Conservation (phyloP, 2,113 vertebrate genomes). For the Gulo gulo region DNA sequence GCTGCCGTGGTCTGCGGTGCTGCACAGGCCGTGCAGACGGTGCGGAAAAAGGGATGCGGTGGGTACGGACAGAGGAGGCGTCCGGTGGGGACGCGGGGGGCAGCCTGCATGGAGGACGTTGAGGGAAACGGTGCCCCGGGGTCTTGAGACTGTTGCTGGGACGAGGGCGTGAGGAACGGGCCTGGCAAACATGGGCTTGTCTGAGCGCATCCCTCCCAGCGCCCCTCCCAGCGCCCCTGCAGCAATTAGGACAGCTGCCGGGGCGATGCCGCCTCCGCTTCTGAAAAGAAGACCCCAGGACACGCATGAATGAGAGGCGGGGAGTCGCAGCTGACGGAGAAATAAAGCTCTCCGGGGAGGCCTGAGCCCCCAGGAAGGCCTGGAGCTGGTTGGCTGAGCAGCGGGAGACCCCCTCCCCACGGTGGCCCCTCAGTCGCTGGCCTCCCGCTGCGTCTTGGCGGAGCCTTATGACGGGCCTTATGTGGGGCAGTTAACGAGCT, state of each 20-base stretch:
- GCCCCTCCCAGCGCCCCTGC: too few species aligned
- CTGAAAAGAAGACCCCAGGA: constrained; percentile 68
- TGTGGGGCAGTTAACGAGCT: constrained; percentile 54
- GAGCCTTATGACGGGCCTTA: neutral
- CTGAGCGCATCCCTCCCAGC: constrained; percentile 15
- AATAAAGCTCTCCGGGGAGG: constrained; percentile 44
- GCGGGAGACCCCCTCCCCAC: neutral
- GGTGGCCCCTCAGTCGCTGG: neutral
- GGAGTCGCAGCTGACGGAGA: constrained; percentile 38
- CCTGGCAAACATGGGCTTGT: constrained; percentile 57
- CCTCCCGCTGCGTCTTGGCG: neutral
- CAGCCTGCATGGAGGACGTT: neutral
- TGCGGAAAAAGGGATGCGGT: neutral
- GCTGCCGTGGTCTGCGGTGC: neutral
- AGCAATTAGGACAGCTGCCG: constrained; percentile 56
- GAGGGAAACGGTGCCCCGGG: neutral
- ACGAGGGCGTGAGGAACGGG: neutral
- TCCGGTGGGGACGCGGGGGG: neutral
- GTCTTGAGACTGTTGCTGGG: constrained; percentile 2
- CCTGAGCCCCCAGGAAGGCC: neutral
- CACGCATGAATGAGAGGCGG: constrained; percentile 61
- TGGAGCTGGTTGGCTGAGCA: constrained; percentile 18
- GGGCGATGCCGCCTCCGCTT: constrained; percentile 58
- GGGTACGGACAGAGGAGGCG: neutral
- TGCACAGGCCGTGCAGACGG: neutral